Conservation (phyloP, 2,888 invertebrate species). For the Protonemura montana region DNA sequence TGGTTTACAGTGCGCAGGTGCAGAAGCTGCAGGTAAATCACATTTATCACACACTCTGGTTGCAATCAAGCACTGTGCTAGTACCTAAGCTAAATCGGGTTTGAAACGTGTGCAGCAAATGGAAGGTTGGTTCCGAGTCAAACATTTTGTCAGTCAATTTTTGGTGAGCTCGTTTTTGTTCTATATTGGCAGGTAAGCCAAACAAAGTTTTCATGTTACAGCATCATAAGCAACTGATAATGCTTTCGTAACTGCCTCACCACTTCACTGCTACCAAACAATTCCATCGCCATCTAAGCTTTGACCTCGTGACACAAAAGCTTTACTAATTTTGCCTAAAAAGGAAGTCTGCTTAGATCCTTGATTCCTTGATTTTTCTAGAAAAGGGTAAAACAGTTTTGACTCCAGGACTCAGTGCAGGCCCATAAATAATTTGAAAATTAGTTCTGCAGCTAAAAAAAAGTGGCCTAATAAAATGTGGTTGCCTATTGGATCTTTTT, state of each 20-base stretch:
- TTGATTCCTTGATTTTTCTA: too few relatives aligned
- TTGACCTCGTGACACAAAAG: neutral
- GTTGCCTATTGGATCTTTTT: too few relatives aligned
- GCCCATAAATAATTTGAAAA: too few relatives aligned
- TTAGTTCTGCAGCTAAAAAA: too few relatives aligned
- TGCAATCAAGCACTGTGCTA: neutral
- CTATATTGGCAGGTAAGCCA: conserved; percentile 40
- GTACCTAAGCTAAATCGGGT: neutral
- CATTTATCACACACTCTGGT: neutral
- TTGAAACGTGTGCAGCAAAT: conserved; percentile 24
- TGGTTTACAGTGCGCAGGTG: conserved; percentile 33
- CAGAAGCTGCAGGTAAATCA: conserved; percentile 21
- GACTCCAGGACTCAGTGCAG: too few relatives aligned
- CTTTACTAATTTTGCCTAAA: neutral
- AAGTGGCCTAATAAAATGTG: too few relatives aligned
- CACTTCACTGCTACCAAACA: conserved; percentile 18
- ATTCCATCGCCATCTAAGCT: neutral
- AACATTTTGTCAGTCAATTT: neutral
- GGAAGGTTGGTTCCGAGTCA: conserved; percentile 37
- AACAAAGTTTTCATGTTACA: neutral
- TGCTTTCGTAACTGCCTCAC: neutral
- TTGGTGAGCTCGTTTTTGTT: conserved; percentile 1
- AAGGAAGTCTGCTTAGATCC: too few relatives aligned
- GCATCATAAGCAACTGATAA: neutral
- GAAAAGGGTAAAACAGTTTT: too few relatives aligned